A percentile compares a stretch with the other conserved stretches of the same genome.
These are phyloP conservation scores for Amiota minor DNA, from an alignment of 2,888 invertebrate species.

Conservation along the genomic window DNA sequence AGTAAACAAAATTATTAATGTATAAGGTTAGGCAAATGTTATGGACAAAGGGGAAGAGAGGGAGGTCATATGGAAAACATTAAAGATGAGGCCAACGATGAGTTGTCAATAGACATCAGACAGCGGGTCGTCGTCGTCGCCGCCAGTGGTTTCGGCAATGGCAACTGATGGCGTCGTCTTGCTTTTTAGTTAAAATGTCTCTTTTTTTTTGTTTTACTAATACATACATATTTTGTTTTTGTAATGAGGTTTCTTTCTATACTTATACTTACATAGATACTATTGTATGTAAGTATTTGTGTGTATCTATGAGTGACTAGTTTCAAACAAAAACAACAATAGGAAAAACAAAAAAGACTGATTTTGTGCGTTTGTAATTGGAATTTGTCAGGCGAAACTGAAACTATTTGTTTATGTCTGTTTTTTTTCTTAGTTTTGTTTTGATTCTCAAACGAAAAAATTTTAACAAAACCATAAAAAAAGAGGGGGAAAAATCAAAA, in stretches of 20 bases:
- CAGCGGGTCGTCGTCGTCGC: conserved; percentile 14
- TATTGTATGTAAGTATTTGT: not conserved
- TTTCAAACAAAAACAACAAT: not conserved
- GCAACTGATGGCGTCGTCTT: not conserved
- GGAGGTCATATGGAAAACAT: not conserved
- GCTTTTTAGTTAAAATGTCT: not conserved
- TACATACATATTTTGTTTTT: not conserved
- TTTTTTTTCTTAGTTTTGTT: not conserved
- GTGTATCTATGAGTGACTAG: not conserved
- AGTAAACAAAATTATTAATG: no score
- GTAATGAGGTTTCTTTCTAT: not conserved
- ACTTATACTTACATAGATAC: not conserved
- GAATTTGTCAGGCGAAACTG: conserved; percentile 14
- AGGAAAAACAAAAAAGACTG: not conserved
- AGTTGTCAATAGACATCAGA: conserved; percentile 7
- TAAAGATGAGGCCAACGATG: not conserved
- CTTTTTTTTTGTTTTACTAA: no score
- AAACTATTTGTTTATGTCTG: conserved; percentile 1
- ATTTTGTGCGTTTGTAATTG: conserved; percentile 19
- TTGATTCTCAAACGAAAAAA: not conserved
- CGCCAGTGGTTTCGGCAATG: not conserved
- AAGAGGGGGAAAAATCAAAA: not conserved
- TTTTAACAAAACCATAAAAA: not conserved
- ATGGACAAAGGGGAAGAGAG: no score
- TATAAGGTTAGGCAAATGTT: no score